phyloP scores from a whole-genome alignment of 2,113 vertebrate species.

The Lophius piscatorius region DNA sequence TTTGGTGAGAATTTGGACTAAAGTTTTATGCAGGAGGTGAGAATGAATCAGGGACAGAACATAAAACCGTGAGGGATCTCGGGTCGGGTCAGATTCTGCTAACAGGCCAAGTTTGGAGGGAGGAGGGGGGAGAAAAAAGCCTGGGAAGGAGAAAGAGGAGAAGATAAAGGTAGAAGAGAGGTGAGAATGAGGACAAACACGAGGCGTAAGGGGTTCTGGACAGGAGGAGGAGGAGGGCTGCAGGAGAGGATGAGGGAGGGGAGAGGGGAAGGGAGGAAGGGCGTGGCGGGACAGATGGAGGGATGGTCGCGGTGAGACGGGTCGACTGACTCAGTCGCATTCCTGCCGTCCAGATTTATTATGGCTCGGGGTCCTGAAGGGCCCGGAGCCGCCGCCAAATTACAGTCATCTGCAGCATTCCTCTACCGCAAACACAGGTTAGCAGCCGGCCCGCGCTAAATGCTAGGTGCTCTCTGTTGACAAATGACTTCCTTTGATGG shows the following conservation, averaged over 20 bases:
- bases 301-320: conserved; percentile 50
- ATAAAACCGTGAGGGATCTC: too few relatives aligned
- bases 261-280: conserved; percentile 21
- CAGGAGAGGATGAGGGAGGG: conserved; percentile 4
- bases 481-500: conserved; percentile 85
- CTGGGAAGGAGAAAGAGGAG: neutral
- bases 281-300: conserved; percentile 36
- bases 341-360: conserved; percentile 78
- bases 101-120: too few relatives aligned
- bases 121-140: neutral
- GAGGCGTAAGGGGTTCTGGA: neutral
- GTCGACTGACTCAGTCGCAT: conserved; percentile 74
- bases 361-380: conserved; percentile 68
- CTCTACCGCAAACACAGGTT: conserved; percentile 78
- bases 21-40: too few relatives aligned
- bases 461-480: conserved; percentile 79
- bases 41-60: too few relatives aligned
- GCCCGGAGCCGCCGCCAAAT: conserved; percentile 76
- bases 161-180: conserved; percentile 25
- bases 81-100: too few relatives aligned
- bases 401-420: conserved; percentile 83
- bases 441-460: conserved; percentile 70
- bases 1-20: too few relatives aligned
- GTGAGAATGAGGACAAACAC: conserved; percentile 17
- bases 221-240: conserved; percentile 8